A percentile compares a stretch with the other conserved stretches of the same genome.
Conservation (phyloP, 2,113 vertebrate species). For the Poeciliopsis turrubarensis region DNA sequence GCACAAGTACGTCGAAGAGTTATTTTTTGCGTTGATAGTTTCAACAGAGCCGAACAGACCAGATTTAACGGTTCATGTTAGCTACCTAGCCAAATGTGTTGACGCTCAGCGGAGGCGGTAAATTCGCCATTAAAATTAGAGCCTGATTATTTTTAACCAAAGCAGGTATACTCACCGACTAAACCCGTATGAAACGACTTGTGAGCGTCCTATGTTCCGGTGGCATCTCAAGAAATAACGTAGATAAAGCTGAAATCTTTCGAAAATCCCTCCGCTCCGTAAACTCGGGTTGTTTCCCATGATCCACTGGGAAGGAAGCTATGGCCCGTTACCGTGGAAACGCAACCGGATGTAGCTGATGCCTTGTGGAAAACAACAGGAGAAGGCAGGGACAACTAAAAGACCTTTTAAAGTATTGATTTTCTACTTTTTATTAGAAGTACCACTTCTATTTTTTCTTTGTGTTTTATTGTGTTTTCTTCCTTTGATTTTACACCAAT, state of each 20-base stretch:
- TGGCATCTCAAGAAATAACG: not conserved
- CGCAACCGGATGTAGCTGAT: not conserved
- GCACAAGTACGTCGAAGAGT: not conserved
- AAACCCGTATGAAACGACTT: no score
- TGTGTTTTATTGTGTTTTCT: no score
- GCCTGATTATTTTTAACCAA: not conserved
- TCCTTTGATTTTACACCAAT: no score
- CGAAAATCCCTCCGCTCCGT: conserved; percentile 78
- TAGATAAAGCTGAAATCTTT: conserved; percentile 54
- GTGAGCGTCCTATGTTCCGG: rapidly evolving
- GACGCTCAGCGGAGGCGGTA: not conserved
- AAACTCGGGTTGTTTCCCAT: conserved; percentile 57
- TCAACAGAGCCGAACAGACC: not conserved
- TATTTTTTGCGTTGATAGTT: not conserved
- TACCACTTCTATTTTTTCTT: no score
- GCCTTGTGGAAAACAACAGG: not conserved
- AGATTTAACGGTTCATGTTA: conserved; percentile 24
- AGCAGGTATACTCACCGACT: not conserved
- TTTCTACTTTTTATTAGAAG: no score
- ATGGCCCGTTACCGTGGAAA: conserved; percentile 70
- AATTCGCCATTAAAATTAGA: not conserved
- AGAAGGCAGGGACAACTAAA: not conserved
- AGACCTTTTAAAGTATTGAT: no score
- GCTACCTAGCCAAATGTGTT: conserved; percentile 48
- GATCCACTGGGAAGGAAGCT: conserved; percentile 64